Conservation (phyloP, 2,888 invertebrate species). For the Nipponacmea schrenckii region DNA sequence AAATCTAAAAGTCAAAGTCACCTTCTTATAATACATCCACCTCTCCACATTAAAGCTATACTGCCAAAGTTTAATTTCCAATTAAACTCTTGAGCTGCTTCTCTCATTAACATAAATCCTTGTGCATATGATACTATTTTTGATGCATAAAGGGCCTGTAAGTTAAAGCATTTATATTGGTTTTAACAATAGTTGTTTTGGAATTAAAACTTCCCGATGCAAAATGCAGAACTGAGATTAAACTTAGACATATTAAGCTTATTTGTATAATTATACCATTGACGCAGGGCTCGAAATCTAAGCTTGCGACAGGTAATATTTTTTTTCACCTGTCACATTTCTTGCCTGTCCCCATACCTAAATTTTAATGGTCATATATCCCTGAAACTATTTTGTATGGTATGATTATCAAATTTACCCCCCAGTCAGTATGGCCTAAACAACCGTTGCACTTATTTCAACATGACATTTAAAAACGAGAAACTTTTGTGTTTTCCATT, state of each 20-base stretch:
- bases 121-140: conserved; percentile 99
- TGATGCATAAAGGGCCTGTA: conserved; percentile 91
- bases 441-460: no score
- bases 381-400: no score
- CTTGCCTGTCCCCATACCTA: no score
- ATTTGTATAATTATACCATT: no score
- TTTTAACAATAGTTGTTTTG: not conserved
- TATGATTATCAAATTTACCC: no score
- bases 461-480: no score
- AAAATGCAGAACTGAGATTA: not conserved
- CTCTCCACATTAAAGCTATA: conserved; percentile 99
- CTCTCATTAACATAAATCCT: conserved; percentile 88
- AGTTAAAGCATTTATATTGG: conserved; percentile 15
- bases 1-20: conserved; percentile 50
- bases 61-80: conserved; percentile 98
- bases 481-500: no score
- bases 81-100: conserved; percentile 88
- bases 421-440: no score
- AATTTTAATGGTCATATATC: no score
- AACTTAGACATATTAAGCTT: not conserved
- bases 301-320: no score
- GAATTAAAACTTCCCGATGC: not conserved
- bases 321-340: no score
- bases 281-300: no score
- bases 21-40: conserved; percentile 98